Evolutionary conservation across 2,888 invertebrate species (phyloP), one percentile per base, ranked within the genome.

Genomic region (Drosophila macrospina): DNA sequence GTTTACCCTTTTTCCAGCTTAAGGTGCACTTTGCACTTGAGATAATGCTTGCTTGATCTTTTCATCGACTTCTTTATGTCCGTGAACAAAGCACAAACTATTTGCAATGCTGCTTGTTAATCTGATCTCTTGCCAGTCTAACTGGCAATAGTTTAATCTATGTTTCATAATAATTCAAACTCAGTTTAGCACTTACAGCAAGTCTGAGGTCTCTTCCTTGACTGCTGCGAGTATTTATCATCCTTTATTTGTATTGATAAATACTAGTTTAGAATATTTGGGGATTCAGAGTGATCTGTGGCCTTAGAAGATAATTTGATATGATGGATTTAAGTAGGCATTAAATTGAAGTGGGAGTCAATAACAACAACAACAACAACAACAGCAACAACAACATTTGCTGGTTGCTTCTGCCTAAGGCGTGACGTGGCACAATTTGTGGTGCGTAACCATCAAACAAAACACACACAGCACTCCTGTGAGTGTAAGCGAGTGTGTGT

Each of bases 261-360:
- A 16, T 16, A 28, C 10, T 44, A 47, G 32, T 32, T 16, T 8
- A 6, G 16, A 11, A 32, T 20, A 32, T 6, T 0, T 11, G 4
- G 6, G 4, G 7, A 32, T 20, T 32, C 62, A 69, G 66, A 78
- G 66, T 79, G 74, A 73, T 74, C 47, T 32, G 47, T 32, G 30
- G 16, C 11, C 30, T 11, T 4, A 4, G 11, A 6, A 11, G 60
- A 73, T 73, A 69, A 73, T 85, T 86, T 80, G 52, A 82, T 78
- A 86, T 83, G 85, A 87, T 85, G 85, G 73, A 87, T 87, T 80
- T 85, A 85, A 85, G 78, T 83, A 87, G 71, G 80, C 80, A 68
- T 84, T 80, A 81, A 28, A 86, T 79, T 72, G 74, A 77, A 79
- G 73, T 77, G 73, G 47, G 6, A 20, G 16, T 4, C 13, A 24